These are phyloP conservation scores for Acipenser ruthenus DNA, from an alignment of 2,797 vertebrate species.

Conservation along the genomic window DNA sequence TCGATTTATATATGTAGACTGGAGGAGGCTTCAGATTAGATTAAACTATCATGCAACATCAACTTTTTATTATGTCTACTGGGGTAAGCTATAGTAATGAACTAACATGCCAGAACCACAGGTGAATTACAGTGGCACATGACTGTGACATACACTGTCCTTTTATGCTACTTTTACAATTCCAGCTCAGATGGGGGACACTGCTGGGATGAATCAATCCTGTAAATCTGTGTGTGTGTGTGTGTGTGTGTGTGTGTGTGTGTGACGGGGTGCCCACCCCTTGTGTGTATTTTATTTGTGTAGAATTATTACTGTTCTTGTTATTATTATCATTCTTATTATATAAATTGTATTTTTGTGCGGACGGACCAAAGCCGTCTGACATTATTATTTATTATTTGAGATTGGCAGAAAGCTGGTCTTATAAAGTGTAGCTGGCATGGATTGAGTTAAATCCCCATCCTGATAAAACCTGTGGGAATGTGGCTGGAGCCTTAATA, in stretches of 20 bases:
- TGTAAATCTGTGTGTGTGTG: background rate
- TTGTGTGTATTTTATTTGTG: no score
- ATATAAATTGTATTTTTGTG: no score
- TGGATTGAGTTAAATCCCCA: no score
- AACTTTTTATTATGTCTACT: background rate
- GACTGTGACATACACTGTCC: background rate
- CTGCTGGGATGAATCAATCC: background rate
- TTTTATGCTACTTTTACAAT: background rate
- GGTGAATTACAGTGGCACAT: background rate
- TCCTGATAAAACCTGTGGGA: no score
- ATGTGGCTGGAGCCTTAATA: no score
- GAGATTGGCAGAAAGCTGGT: no score
- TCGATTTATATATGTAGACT: slow-evolving; percentile 7
- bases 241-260: background rate
- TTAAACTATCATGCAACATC: background rate
- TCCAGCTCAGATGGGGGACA: background rate
- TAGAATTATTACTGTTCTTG: no score
- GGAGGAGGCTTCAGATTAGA: background rate
- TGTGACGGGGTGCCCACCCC: no score
- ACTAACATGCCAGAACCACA: background rate
- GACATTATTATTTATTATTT: no score
- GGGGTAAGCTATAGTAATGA: background rate
- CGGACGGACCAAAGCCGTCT: no score
- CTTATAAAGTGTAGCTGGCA: no score
- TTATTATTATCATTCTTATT: no score